These are phyloP conservation scores for Orientallactaga bullata DNA, from an alignment of 2,113 vertebrate species.

Conservation along the genomic window DNA sequence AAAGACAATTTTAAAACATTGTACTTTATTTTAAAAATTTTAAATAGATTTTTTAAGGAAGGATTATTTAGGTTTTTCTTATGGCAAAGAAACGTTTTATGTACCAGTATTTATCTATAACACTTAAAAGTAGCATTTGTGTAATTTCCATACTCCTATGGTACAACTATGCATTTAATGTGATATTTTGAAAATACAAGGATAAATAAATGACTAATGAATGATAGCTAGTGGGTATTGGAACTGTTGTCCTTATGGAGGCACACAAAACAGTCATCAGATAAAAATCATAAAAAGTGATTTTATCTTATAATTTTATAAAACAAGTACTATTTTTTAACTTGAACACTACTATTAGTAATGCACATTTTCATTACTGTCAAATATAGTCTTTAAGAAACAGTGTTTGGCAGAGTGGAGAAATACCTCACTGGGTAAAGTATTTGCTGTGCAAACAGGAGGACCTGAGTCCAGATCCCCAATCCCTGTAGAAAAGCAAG, in stretches of 20 bases:
- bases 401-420: background rate
- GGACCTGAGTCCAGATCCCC: no score
- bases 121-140: constrained; percentile 16
- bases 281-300: background rate
- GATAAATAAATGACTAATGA: constrained; percentile 22
- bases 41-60: constrained; percentile 40
- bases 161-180: constrained; percentile 32
- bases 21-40: background rate
- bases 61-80: constrained; percentile 41
- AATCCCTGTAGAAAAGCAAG: no score
- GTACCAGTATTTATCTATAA: constrained; percentile 1
- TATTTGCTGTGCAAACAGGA: no score
- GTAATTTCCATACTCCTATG: background rate
- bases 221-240: background rate
- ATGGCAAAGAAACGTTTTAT: constrained; percentile 4
- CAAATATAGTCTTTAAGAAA: constrained; percentile 48
- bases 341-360: background rate
- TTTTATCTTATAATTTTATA: constrained; percentile 8
- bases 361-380: constrained; percentile 39
- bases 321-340: background rate
- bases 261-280: background rate
- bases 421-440: no score
- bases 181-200: constrained; percentile 55
- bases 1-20: constrained; percentile 26
- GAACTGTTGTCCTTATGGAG: background rate